Evolutionary conservation across 1,140 invertebrate genomes (phyloP).

Genomic region (Calliphora vicina): DNA sequence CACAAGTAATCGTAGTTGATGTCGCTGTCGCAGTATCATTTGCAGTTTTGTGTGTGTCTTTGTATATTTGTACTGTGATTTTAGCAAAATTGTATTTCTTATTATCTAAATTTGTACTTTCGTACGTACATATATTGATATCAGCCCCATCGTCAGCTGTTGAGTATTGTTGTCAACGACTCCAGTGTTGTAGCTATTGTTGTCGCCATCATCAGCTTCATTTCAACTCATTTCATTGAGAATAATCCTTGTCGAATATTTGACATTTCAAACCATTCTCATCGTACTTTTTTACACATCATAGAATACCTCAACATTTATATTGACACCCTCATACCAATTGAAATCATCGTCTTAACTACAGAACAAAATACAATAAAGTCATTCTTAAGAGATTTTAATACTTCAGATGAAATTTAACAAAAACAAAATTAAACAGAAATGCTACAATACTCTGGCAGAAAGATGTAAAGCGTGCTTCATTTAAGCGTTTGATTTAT

Average conservation of each 20-base stretch:
- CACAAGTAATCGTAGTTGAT: too few species aligned
- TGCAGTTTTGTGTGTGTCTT: too few species aligned
- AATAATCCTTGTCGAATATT: constrained; percentile 9
- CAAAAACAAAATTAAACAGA: too few species aligned
- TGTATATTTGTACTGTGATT: background rate
- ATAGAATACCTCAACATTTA: constrained; percentile 11
- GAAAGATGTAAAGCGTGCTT: too few species aligned
- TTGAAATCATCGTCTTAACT: background rate
- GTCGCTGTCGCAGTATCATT: background rate
- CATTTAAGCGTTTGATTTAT: too few species aligned
- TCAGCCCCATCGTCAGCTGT: background rate
- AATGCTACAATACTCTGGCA: too few species aligned
- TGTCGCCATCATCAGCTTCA: background rate
- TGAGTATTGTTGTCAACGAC: background rate
- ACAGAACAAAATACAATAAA: background rate
- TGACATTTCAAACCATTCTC: constrained; percentile 24
- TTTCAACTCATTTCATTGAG: background rate
- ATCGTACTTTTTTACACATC: constrained; percentile 12
- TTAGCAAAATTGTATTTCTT: background rate
- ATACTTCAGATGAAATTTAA: too few species aligned
- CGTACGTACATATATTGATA: background rate
- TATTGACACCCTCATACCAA: constrained; percentile 21
- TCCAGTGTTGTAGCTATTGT: background rate
- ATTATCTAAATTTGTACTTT: background rate
- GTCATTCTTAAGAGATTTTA: background rate